A percentile compares a stretch with the other conserved stretches of the same genome.
phyloP scores from a whole-genome alignment of 2,888 invertebrate species.

The Diploptera punctata region DNA sequence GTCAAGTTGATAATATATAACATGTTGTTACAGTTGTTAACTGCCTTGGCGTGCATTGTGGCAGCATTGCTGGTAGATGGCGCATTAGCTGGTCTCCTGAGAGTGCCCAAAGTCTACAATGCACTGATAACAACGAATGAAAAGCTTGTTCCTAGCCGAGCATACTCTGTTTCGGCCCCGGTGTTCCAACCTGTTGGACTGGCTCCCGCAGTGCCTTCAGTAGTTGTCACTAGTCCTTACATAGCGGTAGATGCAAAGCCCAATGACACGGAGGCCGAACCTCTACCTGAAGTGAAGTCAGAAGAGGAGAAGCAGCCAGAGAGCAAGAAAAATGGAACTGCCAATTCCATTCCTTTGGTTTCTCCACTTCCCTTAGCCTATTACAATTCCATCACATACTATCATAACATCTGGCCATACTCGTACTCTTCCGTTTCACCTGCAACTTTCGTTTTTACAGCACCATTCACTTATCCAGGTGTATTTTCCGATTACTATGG shows the following conservation, averaged over 20 bases:
- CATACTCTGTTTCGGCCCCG: constrained; percentile 62
- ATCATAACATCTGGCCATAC: constrained; percentile 16
- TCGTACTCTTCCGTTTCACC: not conserved
- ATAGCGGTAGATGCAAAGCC: not conserved
- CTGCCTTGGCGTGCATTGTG: constrained; percentile 12
- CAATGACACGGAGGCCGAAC: not conserved
- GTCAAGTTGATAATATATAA: not conserved
- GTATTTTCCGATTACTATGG: not conserved
- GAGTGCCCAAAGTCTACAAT: constrained; percentile 79
- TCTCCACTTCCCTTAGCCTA: constrained; percentile 11
- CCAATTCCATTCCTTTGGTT: not conserved
- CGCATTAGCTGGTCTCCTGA: constrained; percentile 58
- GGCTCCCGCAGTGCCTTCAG: constrained; percentile 19
- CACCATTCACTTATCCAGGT: constrained; percentile 22
- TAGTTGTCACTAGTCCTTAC: constrained; percentile 22
- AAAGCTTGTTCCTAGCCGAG: constrained; percentile 75
- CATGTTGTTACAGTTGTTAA: not conserved
- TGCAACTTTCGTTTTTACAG: not conserved
- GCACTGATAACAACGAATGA: constrained; percentile 80
- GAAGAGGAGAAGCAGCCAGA: not conserved
- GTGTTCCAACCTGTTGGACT: constrained; percentile 37
- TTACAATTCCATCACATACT: constrained; percentile 21
- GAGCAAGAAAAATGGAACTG: not conserved
- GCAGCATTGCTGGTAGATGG: constrained; percentile 49
- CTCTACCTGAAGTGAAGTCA: not conserved